phyloP scores from a whole-genome alignment of 2,888 invertebrate species.

The Ennomos quercinarius region DNA sequence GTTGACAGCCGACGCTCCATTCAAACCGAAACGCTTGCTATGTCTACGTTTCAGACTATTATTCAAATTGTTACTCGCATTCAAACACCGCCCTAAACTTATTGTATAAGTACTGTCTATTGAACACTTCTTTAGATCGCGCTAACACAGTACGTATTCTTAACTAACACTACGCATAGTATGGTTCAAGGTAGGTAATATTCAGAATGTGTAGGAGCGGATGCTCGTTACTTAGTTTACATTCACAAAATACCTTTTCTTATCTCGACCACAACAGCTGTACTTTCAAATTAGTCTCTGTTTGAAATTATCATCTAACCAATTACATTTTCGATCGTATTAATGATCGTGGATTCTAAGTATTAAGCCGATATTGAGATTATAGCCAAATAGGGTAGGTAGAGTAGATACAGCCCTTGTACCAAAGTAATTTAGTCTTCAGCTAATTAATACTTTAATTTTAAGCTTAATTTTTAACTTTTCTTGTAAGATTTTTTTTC shows the following conservation, averaged over 20 bases:
- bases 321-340: slow-evolving; percentile 9
- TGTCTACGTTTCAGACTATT: slow-evolving; percentile 62
- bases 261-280: no score
- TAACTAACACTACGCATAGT: slow-evolving; percentile 15
- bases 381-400: no score
- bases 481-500: no score
- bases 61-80: slow-evolving; percentile 50
- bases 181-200: slow-evolving; percentile 25
- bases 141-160: slow-evolving; percentile 12
- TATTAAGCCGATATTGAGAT: no score
- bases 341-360: slow-evolving; percentile 5
- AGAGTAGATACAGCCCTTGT: no score
- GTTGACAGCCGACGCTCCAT: slow-evolving; percentile 71
- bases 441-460: no score
- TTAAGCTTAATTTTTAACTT: no score
- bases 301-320: slow-evolving; percentile 11
- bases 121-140: slow-evolving; percentile 17
- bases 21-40: slow-evolving; percentile 63
- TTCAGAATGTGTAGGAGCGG: slow-evolving; percentile 33
- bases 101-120: slow-evolving; percentile 25
- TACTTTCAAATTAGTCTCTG: no score
- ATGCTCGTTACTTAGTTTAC: slow-evolving; percentile 8
- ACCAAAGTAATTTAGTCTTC: no score
- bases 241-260: slow-evolving; percentile 31
- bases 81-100: slow-evolving; percentile 33